phyloP scores from a whole-genome alignment of 2,113 vertebrate genomes.

The Canis aureus region DNA sequence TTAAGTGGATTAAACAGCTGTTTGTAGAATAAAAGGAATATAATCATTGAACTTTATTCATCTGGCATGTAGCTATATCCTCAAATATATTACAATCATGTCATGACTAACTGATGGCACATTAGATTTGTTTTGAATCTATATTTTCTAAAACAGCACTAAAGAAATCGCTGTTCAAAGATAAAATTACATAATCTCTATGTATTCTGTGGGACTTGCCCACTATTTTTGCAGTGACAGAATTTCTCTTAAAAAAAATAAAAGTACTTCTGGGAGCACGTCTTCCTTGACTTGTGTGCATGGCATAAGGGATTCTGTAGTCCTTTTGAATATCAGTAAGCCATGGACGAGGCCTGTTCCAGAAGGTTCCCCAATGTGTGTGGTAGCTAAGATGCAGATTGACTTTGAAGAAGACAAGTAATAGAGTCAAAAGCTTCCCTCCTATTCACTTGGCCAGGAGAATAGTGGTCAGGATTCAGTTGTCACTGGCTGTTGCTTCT shows the following conservation, averaged over 20 bases:
- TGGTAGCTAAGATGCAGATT: neutral
- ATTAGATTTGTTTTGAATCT: neutral
- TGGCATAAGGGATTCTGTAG: neutral
- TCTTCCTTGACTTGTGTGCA: neutral
- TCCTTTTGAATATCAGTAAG: neutral
- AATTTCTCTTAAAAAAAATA: conserved; percentile 35
- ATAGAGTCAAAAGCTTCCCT: neutral
- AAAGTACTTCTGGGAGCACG: neutral
- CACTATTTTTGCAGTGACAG: neutral
- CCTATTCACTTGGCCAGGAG: neutral
- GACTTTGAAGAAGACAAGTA: neutral
- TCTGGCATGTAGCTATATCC: conserved; percentile 49
- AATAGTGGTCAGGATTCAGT: neutral
- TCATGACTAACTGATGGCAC: neutral
- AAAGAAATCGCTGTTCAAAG: neutral
- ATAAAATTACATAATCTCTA: neutral
- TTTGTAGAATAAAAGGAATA: conserved; percentile 68
- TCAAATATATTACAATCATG: conserved; percentile 50
- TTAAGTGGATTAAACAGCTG: conserved; percentile 13
- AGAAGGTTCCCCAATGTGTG: neutral
- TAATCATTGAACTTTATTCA: conserved; percentile 39
- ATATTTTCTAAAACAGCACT: conserved; percentile 27
- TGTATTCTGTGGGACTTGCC: neutral
- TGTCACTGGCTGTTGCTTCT: neutral
- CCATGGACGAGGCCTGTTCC: neutral